Evolutionary conservation across 2,888 invertebrate species (phyloP).

Genomic region (Meta bourneti): DNA sequence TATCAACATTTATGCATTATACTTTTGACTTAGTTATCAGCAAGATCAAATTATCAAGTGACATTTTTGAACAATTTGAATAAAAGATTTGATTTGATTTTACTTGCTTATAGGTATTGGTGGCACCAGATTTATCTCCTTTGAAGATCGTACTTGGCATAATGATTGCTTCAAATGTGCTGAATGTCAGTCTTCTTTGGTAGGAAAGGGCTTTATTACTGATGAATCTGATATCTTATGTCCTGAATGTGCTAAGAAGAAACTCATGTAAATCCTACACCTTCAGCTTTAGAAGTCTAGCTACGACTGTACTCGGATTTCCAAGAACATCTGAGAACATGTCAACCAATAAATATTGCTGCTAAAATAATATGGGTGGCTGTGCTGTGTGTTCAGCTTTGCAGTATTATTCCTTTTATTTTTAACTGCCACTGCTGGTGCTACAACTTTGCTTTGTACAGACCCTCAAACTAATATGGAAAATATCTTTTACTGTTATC

Average conservation of each 20-base stretch:
- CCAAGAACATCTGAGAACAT: constrained; percentile 68
- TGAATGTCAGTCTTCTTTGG: constrained; percentile 95
- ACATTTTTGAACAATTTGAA: neutral
- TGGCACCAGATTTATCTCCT: constrained; percentile 99
- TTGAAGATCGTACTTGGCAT: constrained; percentile 99
- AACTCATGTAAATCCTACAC: constrained; percentile 85
- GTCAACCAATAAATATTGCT: constrained; percentile 61
- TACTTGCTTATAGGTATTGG: constrained; percentile 89
- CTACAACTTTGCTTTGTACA: constrained; percentile 64
- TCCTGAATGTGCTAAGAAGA: constrained; percentile 99
- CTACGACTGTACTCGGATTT: constrained; percentile 66
- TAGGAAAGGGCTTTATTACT: constrained; percentile 99
- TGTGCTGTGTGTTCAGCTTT: constrained; percentile 76
- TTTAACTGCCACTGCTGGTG: constrained; percentile 69
- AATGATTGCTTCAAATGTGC: constrained; percentile 99
- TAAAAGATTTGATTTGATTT: neutral
- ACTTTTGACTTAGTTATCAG: too few relatives aligned
- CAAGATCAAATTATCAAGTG: too few relatives aligned
- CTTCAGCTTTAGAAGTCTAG: constrained; percentile 71
- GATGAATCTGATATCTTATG: constrained; percentile 98
- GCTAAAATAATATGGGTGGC: constrained; percentile 70
- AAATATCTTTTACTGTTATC: neutral
- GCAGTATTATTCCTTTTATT: constrained; percentile 63
- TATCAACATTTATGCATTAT: too few relatives aligned
- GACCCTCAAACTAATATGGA: constrained; percentile 42